These are phyloP conservation scores for Corythoichthys intestinalis DNA, from an alignment of 2,113 vertebrate genomes.

Conservation along the genomic window DNA sequence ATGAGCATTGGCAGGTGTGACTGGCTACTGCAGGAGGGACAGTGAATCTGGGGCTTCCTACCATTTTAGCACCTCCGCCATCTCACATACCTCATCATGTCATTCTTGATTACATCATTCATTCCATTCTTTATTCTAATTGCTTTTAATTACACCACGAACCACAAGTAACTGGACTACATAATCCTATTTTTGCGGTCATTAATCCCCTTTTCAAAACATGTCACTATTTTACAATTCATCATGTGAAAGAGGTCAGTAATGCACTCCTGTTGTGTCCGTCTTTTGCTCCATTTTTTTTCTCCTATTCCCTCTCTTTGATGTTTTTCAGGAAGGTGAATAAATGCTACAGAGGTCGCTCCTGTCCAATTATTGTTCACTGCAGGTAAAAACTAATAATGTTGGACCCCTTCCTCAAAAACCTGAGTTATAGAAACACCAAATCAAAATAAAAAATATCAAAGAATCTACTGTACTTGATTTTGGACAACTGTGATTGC, in stretches of 20 bases:
- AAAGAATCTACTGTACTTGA: background rate
- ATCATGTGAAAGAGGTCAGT: conserved; percentile 5
- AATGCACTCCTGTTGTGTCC: conserved; percentile 1
- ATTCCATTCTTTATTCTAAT: background rate
- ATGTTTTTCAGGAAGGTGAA: conserved; percentile 92
- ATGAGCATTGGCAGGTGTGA: conserved; percentile 97
- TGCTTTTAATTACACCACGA: conserved; percentile 11
- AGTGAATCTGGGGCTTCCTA: conserved; percentile 48
- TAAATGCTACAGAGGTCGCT: conserved; percentile 96
- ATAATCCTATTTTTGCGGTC: conserved; percentile 1
- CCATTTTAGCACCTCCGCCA: conserved; percentile 1
- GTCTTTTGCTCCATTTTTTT: conserved; percentile 31
- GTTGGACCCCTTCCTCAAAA: background rate
- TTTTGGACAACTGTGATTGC: background rate
- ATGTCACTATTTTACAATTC: background rate
- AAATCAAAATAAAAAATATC: background rate
- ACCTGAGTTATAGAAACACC: background rate
- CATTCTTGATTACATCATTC: background rate
- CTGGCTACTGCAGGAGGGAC: conserved; percentile 77
- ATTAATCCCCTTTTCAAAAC: background rate
- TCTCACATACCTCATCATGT: background rate
- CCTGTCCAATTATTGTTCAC: conserved; percentile 96
- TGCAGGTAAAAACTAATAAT: conserved; percentile 81
- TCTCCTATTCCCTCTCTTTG: conserved; percentile 39
- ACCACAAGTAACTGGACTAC: background rate